Evolutionary conservation across 2,888 invertebrate species (phyloP), one percentile per base, ranked within the genome.

Genomic region (Polyploca ridens): DNA sequence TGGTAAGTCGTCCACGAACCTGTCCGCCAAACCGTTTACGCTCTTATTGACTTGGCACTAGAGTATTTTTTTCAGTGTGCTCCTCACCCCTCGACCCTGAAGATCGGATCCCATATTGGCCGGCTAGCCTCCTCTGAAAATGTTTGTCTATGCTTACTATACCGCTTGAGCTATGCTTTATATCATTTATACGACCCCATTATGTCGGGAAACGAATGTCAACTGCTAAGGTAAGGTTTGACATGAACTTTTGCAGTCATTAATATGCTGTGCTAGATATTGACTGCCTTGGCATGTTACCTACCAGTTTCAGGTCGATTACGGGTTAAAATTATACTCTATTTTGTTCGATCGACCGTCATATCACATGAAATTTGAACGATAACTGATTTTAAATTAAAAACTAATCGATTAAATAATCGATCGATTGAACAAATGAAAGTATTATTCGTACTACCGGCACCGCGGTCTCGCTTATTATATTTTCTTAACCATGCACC

Each of bases 1-100:
- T 63, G 61, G 67, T 63, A 75, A 74, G 72, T 77, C 71, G 70
- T 74, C 77, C 75, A 78, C 78, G 80, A 71, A 87, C 86, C 84
- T 87, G 84, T 86, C 87, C 84, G 90, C 90, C 91, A 87, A 87
- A 90, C 90, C 84, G 84, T 88, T 88, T 84, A 85, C 80, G 92
- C 90, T 91, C 90, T 88, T 90, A 90, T 90, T 88, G 90, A 92
- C 88, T 86, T 91, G 92, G 94, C 94, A 90, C 90, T 94, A 94
- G 94, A 94, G 91, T 92, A 90, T 93, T 91, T 93, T 92, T 94
- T 94, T 93, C 94, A 94, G 94, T 94, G 94, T 92, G 86, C 85
- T 89, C 93, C 93, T 90, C 92, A 94, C 94, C 94, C 94, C 94
- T 93, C 94, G 95, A 95, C 93, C 90, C 89, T 84, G 90, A 90